Conservation (phyloP, 2,888 invertebrate genomes). For the Pterobdella sp. region DNA sequence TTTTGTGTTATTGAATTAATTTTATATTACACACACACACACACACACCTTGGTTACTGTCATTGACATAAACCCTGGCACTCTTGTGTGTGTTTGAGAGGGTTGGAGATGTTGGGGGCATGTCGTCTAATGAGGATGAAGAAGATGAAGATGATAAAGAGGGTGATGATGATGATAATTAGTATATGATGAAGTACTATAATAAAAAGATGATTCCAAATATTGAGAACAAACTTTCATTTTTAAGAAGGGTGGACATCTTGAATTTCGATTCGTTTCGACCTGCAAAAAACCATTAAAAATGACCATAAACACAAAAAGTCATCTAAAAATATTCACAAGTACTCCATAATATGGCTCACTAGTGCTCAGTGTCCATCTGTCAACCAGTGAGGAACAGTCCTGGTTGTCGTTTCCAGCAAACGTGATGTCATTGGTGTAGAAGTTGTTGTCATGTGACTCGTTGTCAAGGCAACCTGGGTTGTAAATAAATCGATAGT, state of each 20-base stretch:
- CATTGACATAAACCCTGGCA: too few relatives aligned
- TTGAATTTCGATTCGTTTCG: constrained; percentile 5
- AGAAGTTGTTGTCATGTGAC: background rate
- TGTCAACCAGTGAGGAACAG: constrained; percentile 10
- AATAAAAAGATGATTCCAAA: background rate
- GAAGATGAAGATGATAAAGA: too few relatives aligned
- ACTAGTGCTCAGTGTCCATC: constrained; percentile 21
- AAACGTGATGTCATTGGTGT: too few relatives aligned
- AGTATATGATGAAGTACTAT: background rate
- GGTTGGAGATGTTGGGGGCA: too few relatives aligned
- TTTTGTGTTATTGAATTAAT: background rate
- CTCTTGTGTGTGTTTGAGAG: too few relatives aligned
- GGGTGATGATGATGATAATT: background rate
- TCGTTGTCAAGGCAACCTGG: background rate
- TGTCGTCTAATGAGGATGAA: too few relatives aligned
- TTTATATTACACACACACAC: too few relatives aligned
- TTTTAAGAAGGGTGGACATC: background rate
- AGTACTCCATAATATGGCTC: background rate
- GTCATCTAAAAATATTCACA: background rate
- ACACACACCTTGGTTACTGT: too few relatives aligned
- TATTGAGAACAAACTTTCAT: background rate
- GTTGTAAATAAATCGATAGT: background rate
- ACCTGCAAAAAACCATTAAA: background rate
- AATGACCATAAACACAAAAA: background rate
- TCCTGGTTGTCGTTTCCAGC: constrained; percentile 14